phyloP scores from a whole-genome alignment of 2,113 vertebrate genomes.

The Lanius collurio region DNA sequence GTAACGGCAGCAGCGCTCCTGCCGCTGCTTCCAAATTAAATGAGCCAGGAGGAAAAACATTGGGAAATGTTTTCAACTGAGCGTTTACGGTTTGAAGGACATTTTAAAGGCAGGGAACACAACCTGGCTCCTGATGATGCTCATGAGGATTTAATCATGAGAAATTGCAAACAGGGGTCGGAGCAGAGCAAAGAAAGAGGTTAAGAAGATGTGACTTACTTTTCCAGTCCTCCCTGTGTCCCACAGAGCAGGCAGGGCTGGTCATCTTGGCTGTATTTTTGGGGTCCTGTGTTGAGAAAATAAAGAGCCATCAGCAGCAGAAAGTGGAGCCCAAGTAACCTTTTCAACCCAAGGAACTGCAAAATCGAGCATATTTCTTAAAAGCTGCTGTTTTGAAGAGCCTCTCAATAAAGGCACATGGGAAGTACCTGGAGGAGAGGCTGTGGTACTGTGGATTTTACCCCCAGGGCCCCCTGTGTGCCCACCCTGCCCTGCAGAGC shows the following conservation, averaged over 20 bases:
- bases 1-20: neutral
- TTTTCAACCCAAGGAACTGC: neutral
- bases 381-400: neutral
- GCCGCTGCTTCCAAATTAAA: neutral
- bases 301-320: neutral
- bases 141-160: neutral
- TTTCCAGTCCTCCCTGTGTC: accelerated
- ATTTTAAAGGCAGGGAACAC: neutral
- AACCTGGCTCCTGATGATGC: neutral
- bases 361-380: neutral
- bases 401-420: accelerated
- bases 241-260: neutral
- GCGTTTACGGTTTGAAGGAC: neutral
- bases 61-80: neutral
- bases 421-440: neutral
- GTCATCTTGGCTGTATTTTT: neutral
- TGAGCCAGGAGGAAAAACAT: constrained; percentile 5
- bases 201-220: neutral
- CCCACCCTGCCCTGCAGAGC: neutral
- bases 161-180: accelerated
- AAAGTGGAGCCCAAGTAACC: neutral
- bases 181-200: neutral
- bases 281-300: neutral
- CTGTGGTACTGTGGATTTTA: neutral
- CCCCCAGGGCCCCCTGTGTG: accelerated